Evolutionary conservation across 1,140 invertebrate species (phyloP).

Genomic region (Pemphigus obesinymphae): DNA sequence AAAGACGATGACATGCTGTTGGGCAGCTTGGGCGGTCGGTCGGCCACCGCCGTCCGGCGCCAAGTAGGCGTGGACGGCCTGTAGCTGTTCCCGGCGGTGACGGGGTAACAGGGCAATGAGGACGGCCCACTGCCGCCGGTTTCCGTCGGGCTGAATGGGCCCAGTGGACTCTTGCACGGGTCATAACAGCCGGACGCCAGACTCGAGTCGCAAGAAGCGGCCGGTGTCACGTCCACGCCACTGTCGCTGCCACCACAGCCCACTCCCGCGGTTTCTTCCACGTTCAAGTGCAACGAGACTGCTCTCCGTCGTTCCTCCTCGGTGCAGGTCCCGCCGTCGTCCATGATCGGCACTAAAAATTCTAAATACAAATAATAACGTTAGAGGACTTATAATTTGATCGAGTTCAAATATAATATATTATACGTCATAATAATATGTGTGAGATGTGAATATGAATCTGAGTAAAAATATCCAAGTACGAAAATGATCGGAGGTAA

Average conservation of each 20-base stretch:
- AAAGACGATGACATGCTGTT: slow-evolving; percentile 33
- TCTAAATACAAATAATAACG: not conserved
- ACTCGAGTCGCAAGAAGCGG: slow-evolving; percentile 65
- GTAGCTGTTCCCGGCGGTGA: not conserved
- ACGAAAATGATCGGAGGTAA: too few species aligned
- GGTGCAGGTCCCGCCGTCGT: not conserved
- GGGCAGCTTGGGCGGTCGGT: slow-evolving; percentile 9
- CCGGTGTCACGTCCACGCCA: slow-evolving; percentile 49
- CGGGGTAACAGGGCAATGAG: slow-evolving; percentile 47
- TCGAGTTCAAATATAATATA: too few species aligned
- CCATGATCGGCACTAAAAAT: not conserved
- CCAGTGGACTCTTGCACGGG: slow-evolving; percentile 59
- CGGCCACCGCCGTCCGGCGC: slow-evolving; percentile 19
- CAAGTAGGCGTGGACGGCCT: slow-evolving; percentile 55
- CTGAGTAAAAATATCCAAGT: too few species aligned
- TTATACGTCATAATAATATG: too few species aligned
- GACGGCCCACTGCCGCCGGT: slow-evolving; percentile 48
- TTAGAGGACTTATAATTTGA: too few species aligned
- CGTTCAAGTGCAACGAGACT: slow-evolving; percentile 68
- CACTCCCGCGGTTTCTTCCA: slow-evolving; percentile 59
- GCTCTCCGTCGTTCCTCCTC: too few species aligned
- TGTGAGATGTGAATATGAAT: too few species aligned
- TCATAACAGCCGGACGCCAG: slow-evolving; percentile 70
- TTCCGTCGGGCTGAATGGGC: slow-evolving; percentile 52
- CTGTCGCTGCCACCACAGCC: slow-evolving; percentile 57